These are phyloP conservation scores for Umimayanthus kanabou DNA, from an alignment of 92 coral and sea anemone genomes.

Conservation along the genomic window DNA sequence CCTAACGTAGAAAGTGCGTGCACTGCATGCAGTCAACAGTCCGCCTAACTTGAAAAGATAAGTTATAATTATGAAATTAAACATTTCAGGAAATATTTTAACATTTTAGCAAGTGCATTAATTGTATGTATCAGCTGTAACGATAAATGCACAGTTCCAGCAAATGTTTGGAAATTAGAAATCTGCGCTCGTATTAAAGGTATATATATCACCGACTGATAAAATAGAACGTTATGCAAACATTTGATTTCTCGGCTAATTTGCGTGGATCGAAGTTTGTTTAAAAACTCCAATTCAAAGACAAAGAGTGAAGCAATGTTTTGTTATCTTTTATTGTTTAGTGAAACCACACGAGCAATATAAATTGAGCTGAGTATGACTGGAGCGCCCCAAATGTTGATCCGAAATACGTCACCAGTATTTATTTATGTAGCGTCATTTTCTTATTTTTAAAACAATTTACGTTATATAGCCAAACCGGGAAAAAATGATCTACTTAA, in stretches of 20 bases:
- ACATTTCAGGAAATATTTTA: not conserved
- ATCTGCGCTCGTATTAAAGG: not conserved
- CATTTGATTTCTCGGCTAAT: not conserved
- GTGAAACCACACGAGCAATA: not conserved
- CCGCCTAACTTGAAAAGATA: not conserved
- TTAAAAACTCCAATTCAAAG: not conserved
- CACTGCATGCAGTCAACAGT: too few relatives aligned
- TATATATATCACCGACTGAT: not conserved
- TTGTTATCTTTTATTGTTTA: not conserved
- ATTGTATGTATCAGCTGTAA: not conserved
- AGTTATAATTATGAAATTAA: not conserved
- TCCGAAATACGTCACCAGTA: not conserved
- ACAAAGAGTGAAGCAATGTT: not conserved
- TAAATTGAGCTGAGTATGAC: too few relatives aligned
- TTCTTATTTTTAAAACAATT: too few relatives aligned
- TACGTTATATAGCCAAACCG: too few relatives aligned
- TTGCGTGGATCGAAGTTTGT: too few relatives aligned
- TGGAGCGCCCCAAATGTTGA: not conserved
- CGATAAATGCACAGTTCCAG: not conserved
- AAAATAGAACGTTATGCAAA: not conserved
- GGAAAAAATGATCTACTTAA: too few relatives aligned
- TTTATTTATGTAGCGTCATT: too few relatives aligned
- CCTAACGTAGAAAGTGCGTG: too few relatives aligned
- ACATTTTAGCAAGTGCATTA: not conserved
- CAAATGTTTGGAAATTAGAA: too few relatives aligned